Conservation (phyloP, 1,140 invertebrate species). For the Penaeus chinensis region DNA sequence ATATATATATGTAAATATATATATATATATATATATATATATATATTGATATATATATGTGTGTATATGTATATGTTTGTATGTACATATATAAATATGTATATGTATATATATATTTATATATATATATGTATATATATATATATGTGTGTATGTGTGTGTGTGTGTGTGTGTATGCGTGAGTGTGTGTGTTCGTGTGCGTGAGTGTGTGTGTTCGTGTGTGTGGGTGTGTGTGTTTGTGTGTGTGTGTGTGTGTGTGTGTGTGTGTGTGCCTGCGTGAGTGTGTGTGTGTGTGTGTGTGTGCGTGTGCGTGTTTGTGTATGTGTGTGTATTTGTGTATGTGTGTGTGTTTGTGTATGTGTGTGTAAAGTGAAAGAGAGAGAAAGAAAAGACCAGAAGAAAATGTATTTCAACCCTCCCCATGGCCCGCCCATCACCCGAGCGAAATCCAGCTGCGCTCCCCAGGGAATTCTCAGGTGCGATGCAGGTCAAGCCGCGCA, state of each 20-base stretch:
- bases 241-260: background rate
- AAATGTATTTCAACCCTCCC: no score
- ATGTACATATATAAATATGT: conserved; percentile 8
- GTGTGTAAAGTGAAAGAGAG: background rate
- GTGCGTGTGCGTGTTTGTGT: background rate
- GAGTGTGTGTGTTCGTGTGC: background rate
- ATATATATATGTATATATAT: conserved; percentile 16
- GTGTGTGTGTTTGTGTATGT: background rate
- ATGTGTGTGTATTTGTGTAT: background rate
- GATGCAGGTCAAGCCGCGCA: no score
- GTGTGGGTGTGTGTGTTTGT: background rate
- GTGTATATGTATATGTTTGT: background rate
- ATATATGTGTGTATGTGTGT: background rate
- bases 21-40: conserved; percentile 18
- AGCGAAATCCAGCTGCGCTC: no score
- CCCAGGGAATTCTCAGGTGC: no score
- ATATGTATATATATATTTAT: conserved; percentile 10
- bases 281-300: background rate
- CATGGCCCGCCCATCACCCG: no score
- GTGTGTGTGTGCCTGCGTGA: background rate
- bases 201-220: background rate
- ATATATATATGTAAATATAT: background rate
- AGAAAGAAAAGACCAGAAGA: no score
- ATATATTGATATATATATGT: background rate
- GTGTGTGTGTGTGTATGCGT: background rate